Conservation (phyloP, 2,113 vertebrate species). For the Ellobius talpinus region DNA sequence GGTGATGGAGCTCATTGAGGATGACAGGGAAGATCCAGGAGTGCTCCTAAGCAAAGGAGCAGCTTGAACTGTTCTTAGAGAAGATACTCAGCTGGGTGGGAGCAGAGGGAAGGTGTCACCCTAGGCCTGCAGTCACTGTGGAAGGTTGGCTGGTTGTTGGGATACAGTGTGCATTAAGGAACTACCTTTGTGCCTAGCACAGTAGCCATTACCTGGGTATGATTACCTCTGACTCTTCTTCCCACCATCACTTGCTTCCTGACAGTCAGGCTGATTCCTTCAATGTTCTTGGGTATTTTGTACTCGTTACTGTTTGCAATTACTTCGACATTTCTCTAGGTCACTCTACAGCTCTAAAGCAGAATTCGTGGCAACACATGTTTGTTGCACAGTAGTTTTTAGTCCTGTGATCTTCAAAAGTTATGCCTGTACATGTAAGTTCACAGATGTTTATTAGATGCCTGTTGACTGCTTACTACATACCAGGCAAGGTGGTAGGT, state of each 20-base stretch:
- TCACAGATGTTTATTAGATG: not conserved
- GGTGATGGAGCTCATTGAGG: not conserved
- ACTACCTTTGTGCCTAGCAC: not conserved
- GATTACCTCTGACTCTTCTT: rapidly evolving
- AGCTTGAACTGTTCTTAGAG: not conserved
- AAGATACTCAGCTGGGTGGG: not conserved
- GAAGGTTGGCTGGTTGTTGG: not conserved
- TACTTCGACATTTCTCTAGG: not conserved
- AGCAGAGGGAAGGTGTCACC: not conserved
- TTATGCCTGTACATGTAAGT: not conserved
- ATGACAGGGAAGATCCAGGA: not conserved
- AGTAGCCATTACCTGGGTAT: not conserved
- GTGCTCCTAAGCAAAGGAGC: not conserved
- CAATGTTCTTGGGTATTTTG: not conserved
- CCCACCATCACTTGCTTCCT: not conserved
- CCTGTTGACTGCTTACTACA: too few species aligned
- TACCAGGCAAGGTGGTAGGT: not conserved
- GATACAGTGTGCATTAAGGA: not conserved
- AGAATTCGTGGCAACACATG: not conserved
- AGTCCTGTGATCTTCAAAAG: not conserved
- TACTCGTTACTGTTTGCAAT: not conserved
- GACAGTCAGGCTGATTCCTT: too few species aligned
- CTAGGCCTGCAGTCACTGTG: not conserved
- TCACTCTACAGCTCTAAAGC: constrained; percentile 11
- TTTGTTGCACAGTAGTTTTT: not conserved